Evolutionary conservation across 2,888 invertebrate species (phyloP), one percentile per base, ranked within the genome.

Genomic region (Axea sp.): DNA sequence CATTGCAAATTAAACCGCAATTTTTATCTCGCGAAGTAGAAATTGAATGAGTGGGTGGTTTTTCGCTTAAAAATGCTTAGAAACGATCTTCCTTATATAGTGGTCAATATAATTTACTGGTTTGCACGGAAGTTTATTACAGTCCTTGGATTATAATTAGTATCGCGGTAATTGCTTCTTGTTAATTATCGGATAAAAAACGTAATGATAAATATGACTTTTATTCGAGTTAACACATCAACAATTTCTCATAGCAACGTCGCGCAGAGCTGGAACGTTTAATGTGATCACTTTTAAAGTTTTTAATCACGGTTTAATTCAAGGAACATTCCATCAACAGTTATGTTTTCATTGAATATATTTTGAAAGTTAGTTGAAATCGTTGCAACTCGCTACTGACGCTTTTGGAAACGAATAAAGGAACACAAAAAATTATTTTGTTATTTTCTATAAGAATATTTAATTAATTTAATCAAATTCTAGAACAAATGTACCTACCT

Each of bases 381-480:
- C 24, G 12, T 22, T 33, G 9, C 33, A 11, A 31, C 0, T 9
- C 17, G 9, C 9, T 19, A 19, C 9, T n/a, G 19, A n/a, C 9
- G 9, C 24, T 51, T 37, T n/a, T n/a, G n/a, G n/a, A n/a, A n/a
- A n/a, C n/a, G n/a, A 1, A 9, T 3, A 35, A 41, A 57, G 31
- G 24, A 9, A 14, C 3, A 8, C 19, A 24, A 7, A 6, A 33
- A 30, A 17, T 17, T 14, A 19, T n/a, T 19, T 14, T 30, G n/a
- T n/a, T n/a, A 30, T 49, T 43, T 53, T 45, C 17, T 17, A 19
- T 64, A 43, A 33, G 31, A 39, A 51, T 31, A 53, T 53, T 30
- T 47, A 60, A 55, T 59, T 68, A 68, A 68, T 55, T 59, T 24
- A 30, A 68, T 68, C 22, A 41, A 68, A 39, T 47, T 31, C 19